Percentiles rank a stretch among this genome's conserved stretches.
These are phyloP conservation scores for Leptarthrus brevirostris DNA, from an alignment of 2,888 invertebrate genomes.

Conservation along the genomic window DNA sequence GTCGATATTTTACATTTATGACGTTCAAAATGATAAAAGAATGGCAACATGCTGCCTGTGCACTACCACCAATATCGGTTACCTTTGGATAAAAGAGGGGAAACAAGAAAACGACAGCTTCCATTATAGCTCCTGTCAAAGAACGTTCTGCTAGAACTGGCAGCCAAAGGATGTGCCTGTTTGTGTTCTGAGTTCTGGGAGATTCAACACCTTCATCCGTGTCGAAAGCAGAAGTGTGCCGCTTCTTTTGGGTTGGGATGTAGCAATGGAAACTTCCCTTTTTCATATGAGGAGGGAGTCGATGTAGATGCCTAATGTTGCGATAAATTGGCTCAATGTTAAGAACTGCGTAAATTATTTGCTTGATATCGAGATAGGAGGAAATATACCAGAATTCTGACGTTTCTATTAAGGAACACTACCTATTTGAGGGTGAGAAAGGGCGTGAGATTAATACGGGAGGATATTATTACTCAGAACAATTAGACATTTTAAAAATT, in stretches of 20 bases:
- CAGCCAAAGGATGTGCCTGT: conserved; percentile 2
- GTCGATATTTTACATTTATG: conserved; percentile 43
- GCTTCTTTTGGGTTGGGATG: conserved; percentile 9
- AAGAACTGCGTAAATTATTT: conserved; percentile 48
- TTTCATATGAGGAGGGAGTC: neutral
- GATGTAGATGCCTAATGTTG: conserved; percentile 40
- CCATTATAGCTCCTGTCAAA: conserved; percentile 35
- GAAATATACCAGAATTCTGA: conserved; percentile 16
- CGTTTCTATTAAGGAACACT: conserved; percentile 31
- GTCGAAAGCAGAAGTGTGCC: conserved; percentile 32
- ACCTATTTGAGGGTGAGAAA: too few species aligned
- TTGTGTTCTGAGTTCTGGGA: neutral
- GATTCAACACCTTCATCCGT: conserved; percentile 32
- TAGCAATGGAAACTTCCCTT: too few species aligned
- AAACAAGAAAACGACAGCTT: conserved; percentile 7
- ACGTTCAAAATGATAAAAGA: conserved; percentile 31
- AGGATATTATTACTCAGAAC: too few species aligned
- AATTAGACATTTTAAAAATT: too few species aligned
- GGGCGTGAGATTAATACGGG: too few species aligned
- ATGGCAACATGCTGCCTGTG: neutral
- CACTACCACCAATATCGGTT: too few species aligned
- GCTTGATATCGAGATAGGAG: too few species aligned
- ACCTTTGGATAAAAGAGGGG: too few species aligned
- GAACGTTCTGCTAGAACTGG: conserved; percentile 17
- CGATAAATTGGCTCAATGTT: conserved; percentile 47